Percentiles rank a stretch among this genome's conserved stretches.
These are phyloP conservation scores for Caenorhabditis japonica DNA, from an alignment of 2,888 invertebrate species.

Conservation along the genomic window DNA sequence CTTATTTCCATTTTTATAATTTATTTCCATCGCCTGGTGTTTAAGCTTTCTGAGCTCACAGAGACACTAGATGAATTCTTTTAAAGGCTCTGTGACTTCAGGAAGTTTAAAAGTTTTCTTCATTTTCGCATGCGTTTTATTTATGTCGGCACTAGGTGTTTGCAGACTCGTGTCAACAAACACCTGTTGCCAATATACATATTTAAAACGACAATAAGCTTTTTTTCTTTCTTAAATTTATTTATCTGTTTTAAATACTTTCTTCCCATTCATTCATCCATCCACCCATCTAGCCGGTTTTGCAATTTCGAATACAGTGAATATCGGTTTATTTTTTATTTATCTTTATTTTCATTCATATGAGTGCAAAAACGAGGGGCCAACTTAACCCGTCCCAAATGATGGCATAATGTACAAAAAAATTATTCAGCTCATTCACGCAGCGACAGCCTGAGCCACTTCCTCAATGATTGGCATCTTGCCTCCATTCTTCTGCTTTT, in stretches of 20 bases:
- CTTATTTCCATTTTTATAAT: slow-evolving; percentile 28
- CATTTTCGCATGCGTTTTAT: too few relatives aligned
- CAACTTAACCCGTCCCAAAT: slow-evolving; percentile 34
- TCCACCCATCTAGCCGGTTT: too few relatives aligned
- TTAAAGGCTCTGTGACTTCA: slow-evolving; percentile 21
- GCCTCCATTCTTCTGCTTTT: slow-evolving; percentile 52
- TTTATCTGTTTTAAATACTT: too few relatives aligned
- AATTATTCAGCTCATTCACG: slow-evolving; percentile 10
- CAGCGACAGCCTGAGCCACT: slow-evolving; percentile 19
- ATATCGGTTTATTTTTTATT: slow-evolving; percentile 18
- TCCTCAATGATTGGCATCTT: slow-evolving; percentile 14
- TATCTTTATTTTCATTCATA: slow-evolving; percentile 2
- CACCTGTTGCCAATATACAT: too few relatives aligned
- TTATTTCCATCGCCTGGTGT: slow-evolving; percentile 27
- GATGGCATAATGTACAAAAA: slow-evolving; percentile 42
- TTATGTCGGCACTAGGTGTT: too few relatives aligned
- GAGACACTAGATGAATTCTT: slow-evolving; percentile 5
- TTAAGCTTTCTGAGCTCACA: slow-evolving; percentile 29
- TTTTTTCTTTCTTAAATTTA: too few relatives aligned
- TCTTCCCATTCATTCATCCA: slow-evolving; percentile 39
- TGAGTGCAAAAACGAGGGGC: slow-evolving; percentile 1
- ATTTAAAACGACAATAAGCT: too few relatives aligned
- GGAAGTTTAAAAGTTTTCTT: slow-evolving; percentile 43
- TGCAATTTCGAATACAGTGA: too few relatives aligned
- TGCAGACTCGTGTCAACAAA: too few relatives aligned